Percentiles rank a stretch among this genome's conserved stretches.
Evolutionary conservation across 2,797 vertebrate genomes (phyloP).

Genomic region (Argya squamiceps): DNA sequence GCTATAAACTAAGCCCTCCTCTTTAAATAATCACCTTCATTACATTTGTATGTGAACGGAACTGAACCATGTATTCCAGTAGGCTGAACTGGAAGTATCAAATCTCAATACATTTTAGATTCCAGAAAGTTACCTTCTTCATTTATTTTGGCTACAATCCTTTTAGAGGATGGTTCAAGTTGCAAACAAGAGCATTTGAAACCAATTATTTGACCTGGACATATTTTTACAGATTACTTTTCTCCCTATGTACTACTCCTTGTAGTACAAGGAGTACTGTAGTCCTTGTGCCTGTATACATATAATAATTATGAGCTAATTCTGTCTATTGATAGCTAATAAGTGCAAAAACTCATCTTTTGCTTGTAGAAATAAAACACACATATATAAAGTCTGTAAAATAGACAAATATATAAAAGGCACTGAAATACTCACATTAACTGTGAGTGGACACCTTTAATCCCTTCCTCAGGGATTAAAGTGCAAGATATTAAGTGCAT

Average conservation of each 20-base stretch:
- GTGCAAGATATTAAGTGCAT: neutral
- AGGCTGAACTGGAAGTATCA: neutral
- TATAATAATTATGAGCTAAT: neutral
- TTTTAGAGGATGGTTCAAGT: neutral
- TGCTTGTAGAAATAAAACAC: neutral
- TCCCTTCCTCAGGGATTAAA: neutral
- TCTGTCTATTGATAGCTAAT: neutral
- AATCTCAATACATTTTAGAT: neutral
- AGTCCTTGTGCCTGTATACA: rapidly evolving
- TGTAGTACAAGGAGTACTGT: neutral
- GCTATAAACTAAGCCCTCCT: neutral
- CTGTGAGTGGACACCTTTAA: neutral
- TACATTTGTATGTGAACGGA: neutral
- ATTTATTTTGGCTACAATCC: neutral
- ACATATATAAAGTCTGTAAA: rapidly evolving
- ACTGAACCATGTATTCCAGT: neutral
- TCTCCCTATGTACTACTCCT: neutral
- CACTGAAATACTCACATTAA: neutral
- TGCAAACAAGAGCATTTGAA: neutral
- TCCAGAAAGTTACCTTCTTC: neutral
- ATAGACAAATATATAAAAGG: neutral
- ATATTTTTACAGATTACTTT: neutral
- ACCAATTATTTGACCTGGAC: neutral
- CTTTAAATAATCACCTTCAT: neutral
- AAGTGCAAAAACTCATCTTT: neutral